phyloP scores from a whole-genome alignment of 2,888 invertebrate genomes.

The Psylliodes chrysocephalus region DNA sequence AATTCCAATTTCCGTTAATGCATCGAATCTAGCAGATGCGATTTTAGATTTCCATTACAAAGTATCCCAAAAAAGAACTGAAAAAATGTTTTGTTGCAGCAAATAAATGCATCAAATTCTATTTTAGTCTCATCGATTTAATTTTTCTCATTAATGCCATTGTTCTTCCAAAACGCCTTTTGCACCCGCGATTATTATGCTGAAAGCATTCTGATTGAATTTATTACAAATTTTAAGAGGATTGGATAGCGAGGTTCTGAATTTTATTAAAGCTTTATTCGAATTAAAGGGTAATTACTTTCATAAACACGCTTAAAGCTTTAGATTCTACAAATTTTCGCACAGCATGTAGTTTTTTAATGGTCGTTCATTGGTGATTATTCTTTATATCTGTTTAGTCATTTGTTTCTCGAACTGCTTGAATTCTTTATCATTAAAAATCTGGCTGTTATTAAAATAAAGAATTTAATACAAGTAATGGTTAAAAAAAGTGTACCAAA shows the following conservation, averaged over 20 bases:
- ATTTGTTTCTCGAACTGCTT: too few species aligned
- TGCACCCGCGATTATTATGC: background rate
- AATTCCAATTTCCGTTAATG: slow-evolving; percentile 14
- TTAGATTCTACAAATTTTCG: too few species aligned
- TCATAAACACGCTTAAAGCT: too few species aligned
- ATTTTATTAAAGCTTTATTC: too few species aligned
- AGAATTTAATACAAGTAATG: too few species aligned
- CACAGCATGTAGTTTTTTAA: too few species aligned
- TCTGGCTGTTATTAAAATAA: too few species aligned
- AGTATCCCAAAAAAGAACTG: background rate
- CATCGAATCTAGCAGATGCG: slow-evolving; percentile 2
- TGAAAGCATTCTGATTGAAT: background rate
- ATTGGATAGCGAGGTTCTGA: background rate
- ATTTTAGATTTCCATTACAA: slow-evolving; percentile 7
- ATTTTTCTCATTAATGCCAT: slow-evolving; percentile 9
- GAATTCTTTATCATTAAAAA: too few species aligned
- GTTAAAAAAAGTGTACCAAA: too few species aligned
- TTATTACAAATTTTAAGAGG: background rate
- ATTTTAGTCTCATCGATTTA: background rate
- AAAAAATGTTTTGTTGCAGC: slow-evolving; percentile 5
- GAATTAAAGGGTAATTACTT: too few species aligned
- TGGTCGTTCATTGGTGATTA: too few species aligned
- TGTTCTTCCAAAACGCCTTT: background rate
- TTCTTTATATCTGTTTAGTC: too few species aligned
- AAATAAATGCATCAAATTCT: slow-evolving; percentile 13